These are phyloP conservation scores for Chrysaora quinquecirrha DNA, from an alignment of 30 jellyfish, hydroid and myxozoan species.

Conservation along the genomic window DNA sequence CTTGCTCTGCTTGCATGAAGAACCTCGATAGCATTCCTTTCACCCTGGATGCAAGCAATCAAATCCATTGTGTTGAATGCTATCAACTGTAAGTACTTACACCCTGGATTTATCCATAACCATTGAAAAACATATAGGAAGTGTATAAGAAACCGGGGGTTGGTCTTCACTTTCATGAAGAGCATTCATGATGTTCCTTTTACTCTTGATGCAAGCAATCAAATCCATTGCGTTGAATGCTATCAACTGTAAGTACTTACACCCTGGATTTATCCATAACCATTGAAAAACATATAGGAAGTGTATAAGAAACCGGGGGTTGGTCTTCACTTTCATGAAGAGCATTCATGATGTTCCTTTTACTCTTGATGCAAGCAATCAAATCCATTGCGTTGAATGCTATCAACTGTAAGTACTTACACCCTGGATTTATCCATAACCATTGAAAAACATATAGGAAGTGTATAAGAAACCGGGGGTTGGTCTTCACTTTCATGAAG, in stretches of 20 bases:
- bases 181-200: conserved; percentile 86
- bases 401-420: conserved; percentile 92
- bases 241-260: conserved; percentile 92
- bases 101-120: too few species aligned
- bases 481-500: conserved; percentile 67
- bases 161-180: conserved; percentile 67
- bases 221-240: conserved; percentile 96
- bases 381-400: conserved; percentile 96
- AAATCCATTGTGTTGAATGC: conserved; percentile 96
- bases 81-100: conserved; percentile 92
- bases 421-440: too few species aligned
- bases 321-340: conserved; percentile 67
- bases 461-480: too few species aligned
- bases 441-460: too few species aligned
- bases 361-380: conserved; percentile 89
- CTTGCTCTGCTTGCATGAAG: conserved; percentile 77
- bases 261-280: too few species aligned
- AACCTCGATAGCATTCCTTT: conserved; percentile 90
- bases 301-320: too few species aligned
- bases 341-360: conserved; percentile 86
- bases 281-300: too few species aligned
- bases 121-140: too few species aligned
- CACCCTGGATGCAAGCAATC: conserved; percentile 89
- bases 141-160: too few species aligned
- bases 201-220: conserved; percentile 89